Percentiles rank a stretch among this genome's conserved stretches.
Evolutionary conservation across 2,888 invertebrate species (phyloP).

Genomic region (Gandaritis pyraliata): DNA sequence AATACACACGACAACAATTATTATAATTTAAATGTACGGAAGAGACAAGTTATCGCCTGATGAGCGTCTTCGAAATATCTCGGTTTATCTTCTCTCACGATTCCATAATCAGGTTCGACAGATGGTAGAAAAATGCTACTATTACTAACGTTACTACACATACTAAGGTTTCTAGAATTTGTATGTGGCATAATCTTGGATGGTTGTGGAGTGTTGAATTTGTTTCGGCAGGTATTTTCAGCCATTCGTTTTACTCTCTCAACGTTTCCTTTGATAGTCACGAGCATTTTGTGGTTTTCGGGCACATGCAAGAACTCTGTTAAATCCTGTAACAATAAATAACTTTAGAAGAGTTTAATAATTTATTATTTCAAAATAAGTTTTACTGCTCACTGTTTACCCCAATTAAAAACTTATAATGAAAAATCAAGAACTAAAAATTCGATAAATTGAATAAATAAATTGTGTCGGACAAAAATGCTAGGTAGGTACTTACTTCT

Average conservation of each 20-base stretch:
- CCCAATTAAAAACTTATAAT: too few relatives aligned
- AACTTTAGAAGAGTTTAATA: too few relatives aligned
- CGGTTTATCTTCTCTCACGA: constrained; percentile 64
- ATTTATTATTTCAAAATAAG: too few relatives aligned
- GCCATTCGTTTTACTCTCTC: constrained; percentile 69
- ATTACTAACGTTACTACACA: constrained; percentile 41
- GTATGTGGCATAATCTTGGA: constrained; percentile 55
- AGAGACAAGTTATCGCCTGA: constrained; percentile 73
- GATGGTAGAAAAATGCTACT: constrained; percentile 55
- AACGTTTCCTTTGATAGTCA: constrained; percentile 66
- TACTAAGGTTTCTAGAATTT: constrained; percentile 54
- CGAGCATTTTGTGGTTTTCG: constrained; percentile 70
- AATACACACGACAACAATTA: neutral
- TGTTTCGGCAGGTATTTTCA: constrained; percentile 55
- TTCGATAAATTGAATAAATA: too few relatives aligned
- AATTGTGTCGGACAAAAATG: too few relatives aligned
- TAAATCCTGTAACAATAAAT: constrained; percentile 61
- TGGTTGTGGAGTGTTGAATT: constrained; percentile 57
- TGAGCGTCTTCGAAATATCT: constrained; percentile 74
- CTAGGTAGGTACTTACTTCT: constrained; percentile 61
- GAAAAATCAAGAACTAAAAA: too few relatives aligned
- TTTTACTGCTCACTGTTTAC: too few relatives aligned
- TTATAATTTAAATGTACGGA: constrained; percentile 68
- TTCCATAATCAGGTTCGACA: constrained; percentile 75
- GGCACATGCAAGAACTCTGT: constrained; percentile 62